Base-by-base conservation (phyloP, 2,113 vertebrate genomes). In the Silurus asotus region DNA sequence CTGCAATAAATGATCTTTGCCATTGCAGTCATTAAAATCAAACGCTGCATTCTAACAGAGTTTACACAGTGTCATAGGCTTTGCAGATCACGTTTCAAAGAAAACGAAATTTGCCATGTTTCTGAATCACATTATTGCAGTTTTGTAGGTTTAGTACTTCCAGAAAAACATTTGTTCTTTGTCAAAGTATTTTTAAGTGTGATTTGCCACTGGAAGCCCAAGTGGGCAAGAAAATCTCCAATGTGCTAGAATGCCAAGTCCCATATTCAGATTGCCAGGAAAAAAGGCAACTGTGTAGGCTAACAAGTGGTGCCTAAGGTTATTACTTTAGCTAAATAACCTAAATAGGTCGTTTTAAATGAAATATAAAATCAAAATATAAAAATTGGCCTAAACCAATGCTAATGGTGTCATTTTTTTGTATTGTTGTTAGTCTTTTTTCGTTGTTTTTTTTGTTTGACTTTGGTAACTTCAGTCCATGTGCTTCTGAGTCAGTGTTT, bases 1-100 rank as follows among this genome's bases (percentile, higher is more conserved):
- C 13, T 28, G 8, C 53, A 13, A 58, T 72, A 64, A 74, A 78
- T 67, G 48, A 85, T 67, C 77, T 79, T 58, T 79, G 25, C 84
- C 20, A 78, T 17, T 78, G 51, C 25, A 78, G 61, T 79, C 13
- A 11, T 8, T 25, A 83, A 67, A 53, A 55, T 85, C 37, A 79
- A 28, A n/a, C 55, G 25, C 69, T 62, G n/a, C 45, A 23, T 80
- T 61, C 19, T 61, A 62, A 53, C 55, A 62, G 48, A 75, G 48
- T 83, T 61, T 48, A 51, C 11, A 75, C 14, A 59, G 28, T 37
- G 6, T 67, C 15, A n/a, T 28, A 49, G 37, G 45, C 19, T 62
- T 61, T 48, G 28, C 67, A 15, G 65, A 51, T 84, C 69, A 28
- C n/a, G 61, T 67, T 82, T 23, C 67, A 28, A 67, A 67, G n/a